Evolutionary conservation across 1,140 invertebrate species (phyloP), one percentile per base, ranked within the genome.

Genomic region (Neodiprion pinetum): DNA sequence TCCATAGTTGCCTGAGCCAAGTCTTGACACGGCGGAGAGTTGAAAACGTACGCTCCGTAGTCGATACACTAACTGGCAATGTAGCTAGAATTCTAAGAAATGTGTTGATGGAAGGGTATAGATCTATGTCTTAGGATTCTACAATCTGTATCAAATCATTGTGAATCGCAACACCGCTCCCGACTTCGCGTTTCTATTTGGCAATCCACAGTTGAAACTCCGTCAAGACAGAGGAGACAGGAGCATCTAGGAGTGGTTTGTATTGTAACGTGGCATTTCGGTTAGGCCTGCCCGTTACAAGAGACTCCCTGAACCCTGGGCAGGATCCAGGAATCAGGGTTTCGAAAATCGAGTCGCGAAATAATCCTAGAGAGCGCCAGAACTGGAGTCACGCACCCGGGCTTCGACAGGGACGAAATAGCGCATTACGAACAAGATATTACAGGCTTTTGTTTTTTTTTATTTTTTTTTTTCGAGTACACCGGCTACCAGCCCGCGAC

Each of bases 61-160:
- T 82, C 3, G 83, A 80, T 76, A 79, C 77, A 77, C 80, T 82
- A n/a, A 84, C 75, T 68, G 82, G 81, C 66, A 85, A 74, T 75
- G 80, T 81, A 70, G 75, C 75, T 66, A 80, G 74, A 65, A 82
- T 74, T 69, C 65, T 65, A 0, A 82, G 49, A 14, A 79, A 47
- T 1, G n/a, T 72, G 61, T 77, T 75, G 48, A 81, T 77, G 23
- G 50, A 1, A 53, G 47, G 47, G 12, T 80, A 82, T 4, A 77
- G 23, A 75, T 78, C 77, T 28, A 14, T 40, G 69, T 80, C 71
- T 21, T 75, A 71, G 70, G 14, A 53, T 1, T 53, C 50, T 9
- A 53, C 50, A 1, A 53, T 53, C 14, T 70, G 73, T 17, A 67
- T 11, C 61, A 72, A 21, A 9, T 40, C 2, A 50, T 40, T 50